Conservation (phyloP, 2,113 vertebrate species). For the Toxotes chatareus region DNA sequence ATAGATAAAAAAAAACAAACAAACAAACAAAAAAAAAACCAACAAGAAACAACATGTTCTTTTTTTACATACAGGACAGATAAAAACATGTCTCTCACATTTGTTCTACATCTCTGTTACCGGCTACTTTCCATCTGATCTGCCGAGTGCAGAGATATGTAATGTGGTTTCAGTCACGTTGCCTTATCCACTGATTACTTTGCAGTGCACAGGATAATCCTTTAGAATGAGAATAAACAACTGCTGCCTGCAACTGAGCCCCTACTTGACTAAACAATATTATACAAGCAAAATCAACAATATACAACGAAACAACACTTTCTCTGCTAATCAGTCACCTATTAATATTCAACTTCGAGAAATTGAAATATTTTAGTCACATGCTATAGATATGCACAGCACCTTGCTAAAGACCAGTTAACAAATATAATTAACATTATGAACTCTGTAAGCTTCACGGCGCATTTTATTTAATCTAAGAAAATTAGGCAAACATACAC, state of each 20-base stretch:
- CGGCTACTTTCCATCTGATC: slow-evolving; percentile 38
- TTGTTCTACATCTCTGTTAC: slow-evolving; percentile 34
- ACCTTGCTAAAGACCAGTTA: not conserved
- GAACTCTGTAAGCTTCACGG: not conserved
- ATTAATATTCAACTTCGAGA: not conserved
- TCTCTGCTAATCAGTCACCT: not conserved
- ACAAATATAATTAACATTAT: not conserved
- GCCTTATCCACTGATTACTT: slow-evolving; percentile 81
- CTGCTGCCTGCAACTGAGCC: slow-evolving; percentile 74
- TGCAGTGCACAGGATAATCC: slow-evolving; percentile 79
- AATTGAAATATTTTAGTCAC: no score
- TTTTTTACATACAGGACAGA: not conserved
- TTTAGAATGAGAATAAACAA: slow-evolving; percentile 78
- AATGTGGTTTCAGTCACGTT: slow-evolving; percentile 77
- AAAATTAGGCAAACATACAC: not conserved
- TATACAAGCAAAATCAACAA: slow-evolving; percentile 3
- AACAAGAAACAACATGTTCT: no score
- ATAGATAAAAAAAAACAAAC: slow-evolving; percentile 5
- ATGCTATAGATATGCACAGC: not conserved
- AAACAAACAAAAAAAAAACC: no score
- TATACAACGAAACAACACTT: not conserved
- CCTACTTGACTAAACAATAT: slow-evolving; percentile 38
- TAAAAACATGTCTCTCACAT: not conserved
- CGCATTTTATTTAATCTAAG: not conserved
- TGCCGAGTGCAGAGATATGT: slow-evolving; percentile 70